These are phyloP conservation scores for Malaclemys terrapin DNA, from an alignment of 2,113 vertebrate species.

Conservation along the genomic window DNA sequence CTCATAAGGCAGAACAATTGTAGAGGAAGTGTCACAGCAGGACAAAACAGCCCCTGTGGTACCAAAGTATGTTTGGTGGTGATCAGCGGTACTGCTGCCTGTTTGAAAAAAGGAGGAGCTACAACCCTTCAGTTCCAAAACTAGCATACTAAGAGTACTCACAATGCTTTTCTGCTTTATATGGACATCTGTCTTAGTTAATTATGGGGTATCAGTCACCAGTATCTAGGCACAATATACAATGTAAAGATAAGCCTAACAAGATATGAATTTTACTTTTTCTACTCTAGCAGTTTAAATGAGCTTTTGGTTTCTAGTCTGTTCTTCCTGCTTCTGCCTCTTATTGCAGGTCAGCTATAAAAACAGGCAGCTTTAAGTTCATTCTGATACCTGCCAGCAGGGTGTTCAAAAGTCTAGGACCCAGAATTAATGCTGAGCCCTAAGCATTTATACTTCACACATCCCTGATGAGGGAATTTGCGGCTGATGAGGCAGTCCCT, in stretches of 20 bases:
- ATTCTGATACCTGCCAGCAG: neutral
- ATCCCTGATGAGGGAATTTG: neutral
- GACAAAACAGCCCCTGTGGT: neutral
- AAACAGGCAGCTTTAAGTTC: neutral
- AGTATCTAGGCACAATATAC: neutral
- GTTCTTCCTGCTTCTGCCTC: constrained; percentile 1
- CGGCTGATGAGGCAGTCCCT: neutral
- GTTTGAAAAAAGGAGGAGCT: neutral
- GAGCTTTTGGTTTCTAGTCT: constrained; percentile 51
- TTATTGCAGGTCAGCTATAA: neutral
- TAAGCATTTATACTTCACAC: neutral
- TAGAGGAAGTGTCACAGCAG: neutral
- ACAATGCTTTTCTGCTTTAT: neutral
- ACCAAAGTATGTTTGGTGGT: neutral
- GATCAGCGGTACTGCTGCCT: neutral
- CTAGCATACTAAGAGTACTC: neutral
- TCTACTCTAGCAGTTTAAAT: constrained; percentile 59
- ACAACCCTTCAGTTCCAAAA: neutral
- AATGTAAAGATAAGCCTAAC: neutral
- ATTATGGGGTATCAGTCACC: neutral
- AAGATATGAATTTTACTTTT: constrained; percentile 10
- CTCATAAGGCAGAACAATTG: neutral
- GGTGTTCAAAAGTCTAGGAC: neutral
- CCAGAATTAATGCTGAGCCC: neutral
- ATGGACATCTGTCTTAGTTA: neutral